Conservation (phyloP, 2,797 vertebrate species). For the Callimico goeldii region DNA sequence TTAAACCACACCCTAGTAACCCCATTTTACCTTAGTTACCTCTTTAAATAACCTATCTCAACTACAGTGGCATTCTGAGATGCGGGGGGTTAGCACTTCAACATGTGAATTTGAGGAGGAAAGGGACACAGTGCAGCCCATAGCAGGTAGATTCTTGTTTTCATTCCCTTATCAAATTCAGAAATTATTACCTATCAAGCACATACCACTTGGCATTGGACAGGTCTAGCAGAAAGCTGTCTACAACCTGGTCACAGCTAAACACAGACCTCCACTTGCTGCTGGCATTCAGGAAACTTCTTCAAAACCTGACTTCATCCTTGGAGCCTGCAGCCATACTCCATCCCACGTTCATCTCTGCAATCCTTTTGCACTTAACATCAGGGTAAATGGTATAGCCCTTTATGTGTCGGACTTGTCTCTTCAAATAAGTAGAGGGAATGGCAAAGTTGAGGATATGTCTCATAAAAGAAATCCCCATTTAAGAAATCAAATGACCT, state of each 20-base stretch:
- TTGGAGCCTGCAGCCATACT: neutral
- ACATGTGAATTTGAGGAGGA: neutral
- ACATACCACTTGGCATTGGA: neutral
- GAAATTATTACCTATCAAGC: neutral
- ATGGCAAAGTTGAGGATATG: neutral
- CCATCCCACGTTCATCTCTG: neutral
- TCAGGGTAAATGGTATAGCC: neutral
- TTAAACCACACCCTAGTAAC: neutral
- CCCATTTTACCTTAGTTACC: neutral
- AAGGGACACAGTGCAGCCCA: neutral
- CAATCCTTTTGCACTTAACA: neutral
- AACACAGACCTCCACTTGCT: neutral
- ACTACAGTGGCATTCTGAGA: neutral
- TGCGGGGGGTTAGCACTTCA: neutral
- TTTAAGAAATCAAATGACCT: constrained; percentile 22
- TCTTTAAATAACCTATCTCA: neutral
- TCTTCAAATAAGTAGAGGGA: neutral
- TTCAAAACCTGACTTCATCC: neutral
- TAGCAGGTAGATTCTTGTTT: neutral
- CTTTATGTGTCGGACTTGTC: neutral
- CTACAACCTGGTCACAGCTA: neutral
- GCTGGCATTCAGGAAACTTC: neutral
- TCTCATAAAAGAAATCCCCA: constrained; percentile 31
- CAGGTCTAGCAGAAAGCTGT: neutral
- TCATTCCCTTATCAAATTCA: neutral